phyloP scores from a whole-genome alignment of 2,797 vertebrate species.

The Sarcoramphus papa region DNA sequence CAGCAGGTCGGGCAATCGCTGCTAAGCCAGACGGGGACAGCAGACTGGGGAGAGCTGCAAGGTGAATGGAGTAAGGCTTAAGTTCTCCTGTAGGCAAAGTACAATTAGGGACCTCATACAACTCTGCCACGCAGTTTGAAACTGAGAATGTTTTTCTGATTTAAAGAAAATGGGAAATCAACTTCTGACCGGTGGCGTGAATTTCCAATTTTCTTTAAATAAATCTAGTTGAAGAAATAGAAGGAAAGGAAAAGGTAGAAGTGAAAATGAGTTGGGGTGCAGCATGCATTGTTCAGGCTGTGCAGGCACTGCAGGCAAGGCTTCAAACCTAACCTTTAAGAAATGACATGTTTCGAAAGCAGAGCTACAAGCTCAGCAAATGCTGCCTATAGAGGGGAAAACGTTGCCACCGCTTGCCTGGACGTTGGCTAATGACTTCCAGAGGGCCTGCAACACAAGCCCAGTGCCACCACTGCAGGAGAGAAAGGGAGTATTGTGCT shows the following conservation, averaged over 20 bases:
- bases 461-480: background rate
- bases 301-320: background rate
- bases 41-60: background rate
- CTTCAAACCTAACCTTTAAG: background rate
- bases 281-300: background rate
- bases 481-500: background rate
- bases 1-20: background rate
- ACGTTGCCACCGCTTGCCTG: background rate
- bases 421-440: background rate
- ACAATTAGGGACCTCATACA: background rate
- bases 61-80: background rate
- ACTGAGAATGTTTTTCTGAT: background rate
- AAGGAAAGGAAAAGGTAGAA: background rate
- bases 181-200: fast-evolving
- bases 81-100: background rate
- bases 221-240: background rate
- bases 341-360: slow-evolving; percentile 15
- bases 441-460: background rate
- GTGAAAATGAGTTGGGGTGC: background rate
- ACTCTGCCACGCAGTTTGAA: background rate
- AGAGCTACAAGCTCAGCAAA: background rate
- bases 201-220: background rate
- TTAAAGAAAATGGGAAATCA: background rate
- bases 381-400: background rate
- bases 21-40: background rate